Percentiles rank a stretch among this genome's conserved stretches.
phyloP scores from a whole-genome alignment of 2,888 invertebrate genomes.

The Lordiphosa fenestrarum region DNA sequence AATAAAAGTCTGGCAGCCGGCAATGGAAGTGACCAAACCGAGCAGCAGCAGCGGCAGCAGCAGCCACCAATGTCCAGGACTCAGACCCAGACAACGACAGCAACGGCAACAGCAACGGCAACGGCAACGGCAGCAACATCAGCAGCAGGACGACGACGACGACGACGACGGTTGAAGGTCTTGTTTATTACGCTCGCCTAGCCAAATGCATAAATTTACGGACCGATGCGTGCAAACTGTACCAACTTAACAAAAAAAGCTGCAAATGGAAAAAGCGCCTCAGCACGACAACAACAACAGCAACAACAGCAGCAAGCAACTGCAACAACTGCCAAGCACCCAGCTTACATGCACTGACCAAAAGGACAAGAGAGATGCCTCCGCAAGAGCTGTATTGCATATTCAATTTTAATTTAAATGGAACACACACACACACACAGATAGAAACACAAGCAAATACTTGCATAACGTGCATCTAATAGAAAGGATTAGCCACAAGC shows the following conservation, averaged over 20 bases:
- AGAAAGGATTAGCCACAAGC: conserved; percentile 37
- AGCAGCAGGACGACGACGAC: conserved; percentile 18
- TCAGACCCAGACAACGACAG: conserved; percentile 18
- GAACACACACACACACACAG: conserved; percentile 18
- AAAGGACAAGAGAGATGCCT: conserved; percentile 13
- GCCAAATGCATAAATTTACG: conserved; percentile 76
- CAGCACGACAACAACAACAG: conserved; percentile 24
- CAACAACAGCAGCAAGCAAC: conserved; percentile 14
- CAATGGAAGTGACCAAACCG: conserved; percentile 67
- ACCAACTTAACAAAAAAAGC: conserved; percentile 58
- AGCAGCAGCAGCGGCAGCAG: conserved; percentile 32
- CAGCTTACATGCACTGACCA: conserved; percentile 39
- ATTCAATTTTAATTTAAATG: conserved; percentile 42
- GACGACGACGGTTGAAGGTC: conserved; percentile 67
- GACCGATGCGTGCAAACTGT: conserved; percentile 75
- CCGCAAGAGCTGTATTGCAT: conserved; percentile 22
- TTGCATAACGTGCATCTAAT: conserved; percentile 21
- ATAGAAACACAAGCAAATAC: conserved; percentile 13
- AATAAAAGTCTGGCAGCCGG: conserved; percentile 60
- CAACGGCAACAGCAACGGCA: conserved; percentile 16
- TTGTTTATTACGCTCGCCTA: conserved; percentile 75
- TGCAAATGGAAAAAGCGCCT: conserved; percentile 67
- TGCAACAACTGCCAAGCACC: conserved; percentile 33
- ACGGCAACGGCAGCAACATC: conserved; percentile 22
- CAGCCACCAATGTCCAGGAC: conserved; percentile 10